phyloP scores from a whole-genome alignment of 1,140 invertebrate genomes.

The Drosophila funebris region DNA sequence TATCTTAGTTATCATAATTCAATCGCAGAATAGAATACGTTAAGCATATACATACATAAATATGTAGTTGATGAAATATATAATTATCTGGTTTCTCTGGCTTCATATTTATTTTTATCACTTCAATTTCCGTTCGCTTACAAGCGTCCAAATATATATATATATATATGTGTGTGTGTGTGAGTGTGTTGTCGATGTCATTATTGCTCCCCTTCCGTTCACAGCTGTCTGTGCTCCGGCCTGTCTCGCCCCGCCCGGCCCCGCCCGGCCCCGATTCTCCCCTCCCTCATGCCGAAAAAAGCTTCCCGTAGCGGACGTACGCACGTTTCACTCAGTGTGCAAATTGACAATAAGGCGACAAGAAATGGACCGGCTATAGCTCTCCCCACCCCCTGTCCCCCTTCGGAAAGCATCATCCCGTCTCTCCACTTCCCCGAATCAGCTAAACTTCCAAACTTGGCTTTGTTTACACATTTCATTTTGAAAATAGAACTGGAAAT shows the following conservation, averaged over 20 bases:
- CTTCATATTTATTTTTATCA: conserved; percentile 73
- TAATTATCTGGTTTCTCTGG: conserved; percentile 45
- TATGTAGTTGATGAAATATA: conserved; percentile 21
- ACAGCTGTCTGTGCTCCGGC: conserved; percentile 2
- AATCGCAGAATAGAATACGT: no score
- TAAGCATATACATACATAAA: no score
- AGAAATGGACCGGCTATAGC: conserved; percentile 56
- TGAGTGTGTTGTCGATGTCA: neutral
- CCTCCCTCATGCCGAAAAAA: conserved; percentile 2
- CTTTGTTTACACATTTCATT: conserved; percentile 53
- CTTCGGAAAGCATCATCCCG: neutral
- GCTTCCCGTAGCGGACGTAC: conserved; percentile 47
- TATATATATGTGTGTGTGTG: no score
- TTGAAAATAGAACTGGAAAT: conserved; percentile 54
- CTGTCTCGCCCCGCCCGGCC: neutral
- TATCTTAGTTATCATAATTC: neutral
- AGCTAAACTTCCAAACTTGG: neutral
- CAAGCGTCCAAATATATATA: conserved; percentile 49
- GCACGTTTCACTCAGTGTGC: conserved; percentile 56
- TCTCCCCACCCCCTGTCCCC: neutral
- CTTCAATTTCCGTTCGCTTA: conserved; percentile 72
- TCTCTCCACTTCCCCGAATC: neutral
- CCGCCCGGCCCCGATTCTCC: neutral
- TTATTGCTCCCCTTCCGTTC: conserved; percentile 27
- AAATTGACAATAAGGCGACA: conserved; percentile 71